Conservation (phyloP, 92 coral and sea anemone genomes). For the Parazoanthus darwini region DNA sequence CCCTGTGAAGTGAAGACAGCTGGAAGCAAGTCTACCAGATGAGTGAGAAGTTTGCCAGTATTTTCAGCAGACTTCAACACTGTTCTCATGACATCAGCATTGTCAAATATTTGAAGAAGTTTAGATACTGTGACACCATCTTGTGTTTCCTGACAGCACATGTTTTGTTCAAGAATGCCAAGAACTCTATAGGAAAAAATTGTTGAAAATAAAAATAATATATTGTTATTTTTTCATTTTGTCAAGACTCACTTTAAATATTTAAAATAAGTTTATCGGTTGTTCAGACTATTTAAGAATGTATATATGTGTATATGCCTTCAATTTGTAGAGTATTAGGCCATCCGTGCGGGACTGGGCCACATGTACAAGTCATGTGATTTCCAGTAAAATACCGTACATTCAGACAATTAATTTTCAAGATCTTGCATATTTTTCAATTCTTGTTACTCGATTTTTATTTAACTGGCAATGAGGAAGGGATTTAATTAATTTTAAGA, state of each 20-base stretch:
- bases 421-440: too few species aligned
- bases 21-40: slow-evolving; percentile 61
- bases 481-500: too few species aligned
- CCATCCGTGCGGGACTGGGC: too few species aligned
- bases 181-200: slow-evolving; percentile 12
- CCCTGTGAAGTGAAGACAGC: slow-evolving; percentile 60
- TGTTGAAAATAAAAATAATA: not conserved
- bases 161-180: slow-evolving; percentile 40
- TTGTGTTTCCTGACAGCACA: slow-evolving; percentile 30
- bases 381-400: too few species aligned
- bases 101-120: slow-evolving; percentile 71
- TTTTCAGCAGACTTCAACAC: slow-evolving; percentile 55
- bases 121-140: slow-evolving; percentile 61
- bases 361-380: too few species aligned
- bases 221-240: not conserved
- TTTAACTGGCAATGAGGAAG: too few species aligned
- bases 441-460: too few species aligned
- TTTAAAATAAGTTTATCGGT: too few species aligned
- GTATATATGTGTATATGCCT: too few species aligned
- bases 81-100: slow-evolving; percentile 56
- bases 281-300: too few species aligned
- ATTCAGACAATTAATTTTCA: too few species aligned
- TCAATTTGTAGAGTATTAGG: too few species aligned
- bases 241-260: not conserved
- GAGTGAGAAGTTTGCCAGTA: slow-evolving; percentile 44